Percentiles rank a stretch among this genome's conserved stretches.
Evolutionary conservation across 2,113 vertebrate genomes (phyloP).

Genomic region (Salvelinus fontinalis): DNA sequence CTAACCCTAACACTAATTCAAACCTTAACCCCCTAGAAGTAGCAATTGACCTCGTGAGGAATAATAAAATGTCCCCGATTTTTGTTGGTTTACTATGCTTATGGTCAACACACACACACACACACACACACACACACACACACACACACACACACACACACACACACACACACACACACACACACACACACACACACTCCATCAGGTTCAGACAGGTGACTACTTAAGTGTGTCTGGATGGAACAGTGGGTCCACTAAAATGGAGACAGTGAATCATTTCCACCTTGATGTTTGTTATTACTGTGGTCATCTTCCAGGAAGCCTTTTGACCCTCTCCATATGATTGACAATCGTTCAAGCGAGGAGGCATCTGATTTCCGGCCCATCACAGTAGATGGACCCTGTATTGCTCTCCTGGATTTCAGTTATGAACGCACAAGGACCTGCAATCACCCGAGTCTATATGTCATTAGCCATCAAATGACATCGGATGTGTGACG

Average conservation of each 20-base stretch:
- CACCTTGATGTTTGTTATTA: constrained; percentile 5
- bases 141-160: no score
- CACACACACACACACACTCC: no score
- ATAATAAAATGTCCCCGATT: no score
- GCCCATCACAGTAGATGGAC: constrained; percentile 36
- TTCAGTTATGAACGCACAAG: constrained; percentile 18
- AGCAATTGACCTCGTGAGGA: no score
- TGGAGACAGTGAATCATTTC: constrained; percentile 11
- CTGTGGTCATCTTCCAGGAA: background rate
- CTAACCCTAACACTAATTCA: no score
- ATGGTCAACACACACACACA: no score
- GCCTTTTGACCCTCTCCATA: constrained; percentile 19
- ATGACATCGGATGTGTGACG: constrained; percentile 37
- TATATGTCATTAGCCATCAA: constrained; percentile 39
- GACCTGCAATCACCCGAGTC: constrained; percentile 17
- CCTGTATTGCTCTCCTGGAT: constrained; percentile 15
- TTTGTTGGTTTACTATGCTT: no score
- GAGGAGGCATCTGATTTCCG: constrained; percentile 33
- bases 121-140: no score
- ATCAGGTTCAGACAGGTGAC: background rate
- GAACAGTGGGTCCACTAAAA: background rate
- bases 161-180: no score
- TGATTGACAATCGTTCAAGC: constrained; percentile 31
- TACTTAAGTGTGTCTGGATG: background rate
- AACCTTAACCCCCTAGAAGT: no score